phyloP scores from a whole-genome alignment of 2,888 invertebrate genomes.

The Ormyrus rosae region DNA sequence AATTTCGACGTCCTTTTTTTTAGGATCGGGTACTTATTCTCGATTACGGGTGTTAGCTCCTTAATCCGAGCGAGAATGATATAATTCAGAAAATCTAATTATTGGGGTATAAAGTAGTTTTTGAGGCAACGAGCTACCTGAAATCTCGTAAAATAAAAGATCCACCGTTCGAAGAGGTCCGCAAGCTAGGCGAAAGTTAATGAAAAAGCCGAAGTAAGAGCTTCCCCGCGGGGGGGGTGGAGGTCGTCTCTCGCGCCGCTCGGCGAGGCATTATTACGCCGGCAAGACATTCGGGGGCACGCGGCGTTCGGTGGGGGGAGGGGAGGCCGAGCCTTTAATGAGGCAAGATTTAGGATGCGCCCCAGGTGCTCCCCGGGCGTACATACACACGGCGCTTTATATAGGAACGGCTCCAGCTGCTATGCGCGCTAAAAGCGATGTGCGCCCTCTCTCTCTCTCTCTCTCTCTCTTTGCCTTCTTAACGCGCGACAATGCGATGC shows the following conservation, averaged over 20 bases:
- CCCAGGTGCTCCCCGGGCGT: constrained; percentile 65
- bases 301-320: background rate
- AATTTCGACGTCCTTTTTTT: too few relatives aligned
- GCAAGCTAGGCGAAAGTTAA: constrained; percentile 11
- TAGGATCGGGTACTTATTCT: too few relatives aligned
- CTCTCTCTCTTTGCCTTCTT: background rate
- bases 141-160: too few relatives aligned
- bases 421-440: background rate
- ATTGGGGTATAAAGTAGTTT: too few relatives aligned
- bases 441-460: background rate
- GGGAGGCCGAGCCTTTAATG: constrained; percentile 63
- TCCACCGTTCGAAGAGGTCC: background rate
- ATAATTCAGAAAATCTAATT: too few relatives aligned
- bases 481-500: background rate
- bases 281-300: constrained; percentile 13
- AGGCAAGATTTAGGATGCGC: constrained; percentile 68
- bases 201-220: constrained; percentile 20
- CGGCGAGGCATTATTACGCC: constrained; percentile 8
- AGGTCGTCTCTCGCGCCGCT: background rate
- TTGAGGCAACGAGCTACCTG: background rate
- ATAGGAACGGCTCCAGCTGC: background rate
- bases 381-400: constrained; percentile 15
- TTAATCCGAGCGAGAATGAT: too few relatives aligned
- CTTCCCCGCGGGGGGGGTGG: background rate
- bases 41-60: too few relatives aligned